phyloP scores from a whole-genome alignment of 2,888 invertebrate species.

The Pachymerium ferrugineum region DNA sequence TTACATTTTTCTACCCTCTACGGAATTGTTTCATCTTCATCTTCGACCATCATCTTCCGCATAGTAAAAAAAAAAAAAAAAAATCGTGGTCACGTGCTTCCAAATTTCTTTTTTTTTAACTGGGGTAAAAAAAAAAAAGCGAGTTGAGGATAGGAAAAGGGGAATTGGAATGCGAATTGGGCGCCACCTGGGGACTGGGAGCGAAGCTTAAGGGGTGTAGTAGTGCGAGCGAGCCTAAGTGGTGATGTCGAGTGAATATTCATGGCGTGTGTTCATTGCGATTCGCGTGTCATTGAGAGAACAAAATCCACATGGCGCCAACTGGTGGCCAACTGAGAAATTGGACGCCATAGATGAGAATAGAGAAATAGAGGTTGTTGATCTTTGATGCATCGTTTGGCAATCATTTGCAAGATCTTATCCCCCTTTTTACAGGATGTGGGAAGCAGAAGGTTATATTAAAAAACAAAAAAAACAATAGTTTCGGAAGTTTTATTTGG shows the following conservation, averaged over 20 bases:
- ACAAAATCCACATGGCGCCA: background rate
- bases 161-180: slow-evolving; percentile 2
- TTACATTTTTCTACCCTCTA: background rate
- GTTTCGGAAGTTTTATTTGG: too few species aligned
- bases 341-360: background rate
- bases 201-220: background rate
- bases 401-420: too few species aligned
- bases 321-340: background rate
- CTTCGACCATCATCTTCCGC: background rate
- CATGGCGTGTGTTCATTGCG: background rate
- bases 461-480: background rate
- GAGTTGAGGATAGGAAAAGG: background rate
- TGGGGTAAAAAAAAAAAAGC: background rate
- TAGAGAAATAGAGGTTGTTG: background rate
- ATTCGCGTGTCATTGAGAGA: background rate
- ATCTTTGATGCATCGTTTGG: background rate
- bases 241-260: background rate
- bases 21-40: background rate
- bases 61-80: too few species aligned
- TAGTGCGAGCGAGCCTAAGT: background rate
- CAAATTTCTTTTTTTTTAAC: background rate
- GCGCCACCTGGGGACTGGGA: background rate
- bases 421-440: too few species aligned
- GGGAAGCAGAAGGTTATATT: too few species aligned
- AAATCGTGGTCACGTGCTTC: background rate